Base-by-base conservation (phyloP, 1,140 invertebrate species). In the Protaetia brevitarsis region DNA sequence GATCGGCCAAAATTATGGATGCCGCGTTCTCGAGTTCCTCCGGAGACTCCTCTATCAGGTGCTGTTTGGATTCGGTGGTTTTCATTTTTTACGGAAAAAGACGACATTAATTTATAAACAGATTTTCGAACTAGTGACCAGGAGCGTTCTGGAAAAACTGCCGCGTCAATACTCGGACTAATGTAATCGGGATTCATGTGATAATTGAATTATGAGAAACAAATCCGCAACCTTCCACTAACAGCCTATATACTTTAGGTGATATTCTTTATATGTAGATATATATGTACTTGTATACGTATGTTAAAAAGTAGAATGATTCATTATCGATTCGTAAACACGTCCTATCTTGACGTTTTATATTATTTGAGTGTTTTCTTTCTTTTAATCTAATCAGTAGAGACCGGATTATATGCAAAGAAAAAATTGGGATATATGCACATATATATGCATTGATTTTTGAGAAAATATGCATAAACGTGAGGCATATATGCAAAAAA, bases 1-100 rank as follows among this genome's bases (percentile, higher is more conserved):
- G 72, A 71, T 79, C 79, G 11, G 62, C 68, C 2, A 68, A 36
- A 45, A 27, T 63, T n/a, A 61, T 29, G 36, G 59, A 11, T n/a
- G 16, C 29, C 2, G 64, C 29, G 45, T 10, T 34, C 26, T 59
- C 63, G 8, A 41, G 23, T 3, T 19, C 51, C 11, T 67, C 51
- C 8, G 59, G 45, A 41, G 66, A 67, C 8, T 65, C 66, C 27
- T 69, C 37, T 16, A 74, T 63, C 16, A 74, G 41, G 51, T 73
- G 62, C 31, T 74, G 64, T 60, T 64, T 63, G 13, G 73, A 74
- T 66, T 73, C 72, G 7, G 72, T 68, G 3, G 26, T 30, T 30
- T 73, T 70, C 73, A 74, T 74, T 27, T 65, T 71, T 59, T 26
- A 41, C 26, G n/a, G 3, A 27, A 58, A 58, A 21, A 19, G n/a